Evolutionary conservation across 2,888 invertebrate genomes (phyloP), one percentile per base, ranked within the genome.

Genomic region (Mythimna vitellina): DNA sequence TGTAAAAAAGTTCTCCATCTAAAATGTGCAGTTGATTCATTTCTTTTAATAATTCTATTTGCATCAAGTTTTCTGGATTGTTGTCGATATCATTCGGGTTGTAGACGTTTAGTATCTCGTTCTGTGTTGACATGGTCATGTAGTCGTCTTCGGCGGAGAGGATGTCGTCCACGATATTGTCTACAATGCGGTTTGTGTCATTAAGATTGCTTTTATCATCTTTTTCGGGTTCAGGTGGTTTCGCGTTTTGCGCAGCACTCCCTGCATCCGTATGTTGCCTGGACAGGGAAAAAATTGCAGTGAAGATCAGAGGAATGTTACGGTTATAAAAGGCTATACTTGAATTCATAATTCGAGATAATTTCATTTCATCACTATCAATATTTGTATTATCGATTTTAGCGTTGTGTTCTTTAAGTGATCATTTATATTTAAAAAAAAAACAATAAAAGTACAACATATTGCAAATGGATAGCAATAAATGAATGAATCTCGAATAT

Each of bases 121-220:
- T 93, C 56, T 91, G 92, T 3, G 89, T 87, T 0, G 93, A 86
- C 89, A 95, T 92, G 0, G 92, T 93, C 86, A 95, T 88, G 79
- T 95, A 96, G 62, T 96, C 96, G 61, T 95, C 95, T 83, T 96
- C 95, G 0, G 93, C 96, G 3, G 95, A 94, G 0, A 96, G 87
- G 42, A 96, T 95, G 42, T 95, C 95, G 73, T 96, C 95, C 1
- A 96, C 95, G 35, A 96, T 95, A 46, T 93, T 95, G 64, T 96
- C 95, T 7, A 93, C 95, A 0, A 95, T 93, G 71, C 92, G 65
- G 67, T 84, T 88, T 1, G 88, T 81, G 63, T 87, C 88, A 32
- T 82, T 86, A 0, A 86, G 64, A 29, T 85, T 74, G 14, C 61
- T 86, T 70, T 88, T 88, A 38, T 91, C 88, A 32, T 90, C 90